Evolutionary conservation across 2,888 invertebrate genomes (phyloP).

Genomic region (Mesorhabditis spiculigera): DNA sequence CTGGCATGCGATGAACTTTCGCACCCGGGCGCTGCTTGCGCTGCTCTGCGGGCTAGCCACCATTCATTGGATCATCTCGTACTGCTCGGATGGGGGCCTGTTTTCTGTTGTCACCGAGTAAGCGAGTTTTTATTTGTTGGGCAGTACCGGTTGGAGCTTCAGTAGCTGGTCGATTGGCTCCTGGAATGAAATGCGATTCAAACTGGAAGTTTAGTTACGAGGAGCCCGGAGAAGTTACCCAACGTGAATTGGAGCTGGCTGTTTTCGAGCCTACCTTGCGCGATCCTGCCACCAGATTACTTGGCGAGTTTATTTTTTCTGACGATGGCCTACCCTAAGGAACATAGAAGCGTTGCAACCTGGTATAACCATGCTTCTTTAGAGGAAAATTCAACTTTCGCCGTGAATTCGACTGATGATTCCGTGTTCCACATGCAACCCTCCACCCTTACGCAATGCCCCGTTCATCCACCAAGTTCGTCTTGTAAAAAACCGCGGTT

Average conservation of each 20-base stretch:
- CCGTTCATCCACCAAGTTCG: not conserved
- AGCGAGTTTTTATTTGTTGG: not conserved
- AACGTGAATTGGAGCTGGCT: too few relatives aligned
- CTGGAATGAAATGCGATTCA: too few relatives aligned
- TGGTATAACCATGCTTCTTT: too few relatives aligned
- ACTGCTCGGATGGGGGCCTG: constrained; percentile 1
- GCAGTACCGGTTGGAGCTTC: too few relatives aligned
- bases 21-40: constrained; percentile 1
- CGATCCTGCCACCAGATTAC: too few relatives aligned
- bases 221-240: too few relatives aligned
- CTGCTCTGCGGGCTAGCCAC: constrained; percentile 6
- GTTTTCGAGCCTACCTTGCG: too few relatives aligned
- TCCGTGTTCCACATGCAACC: not conserved
- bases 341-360: too few relatives aligned
- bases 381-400: not conserved
- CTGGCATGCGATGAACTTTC: constrained; percentile 3
- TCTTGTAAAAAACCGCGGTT: not conserved
- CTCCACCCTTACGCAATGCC: not conserved
- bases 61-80: constrained; percentile 2
- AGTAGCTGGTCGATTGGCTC: too few relatives aligned
- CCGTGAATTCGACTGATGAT: not conserved
- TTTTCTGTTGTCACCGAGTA: not conserved
- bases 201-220: too few relatives aligned
- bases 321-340: too few relatives aligned
- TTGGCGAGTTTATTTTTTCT: too few relatives aligned